Evolutionary conservation across 2,113 vertebrate genomes (phyloP).

Genomic region (Plecturocebus donacophilus): DNA sequence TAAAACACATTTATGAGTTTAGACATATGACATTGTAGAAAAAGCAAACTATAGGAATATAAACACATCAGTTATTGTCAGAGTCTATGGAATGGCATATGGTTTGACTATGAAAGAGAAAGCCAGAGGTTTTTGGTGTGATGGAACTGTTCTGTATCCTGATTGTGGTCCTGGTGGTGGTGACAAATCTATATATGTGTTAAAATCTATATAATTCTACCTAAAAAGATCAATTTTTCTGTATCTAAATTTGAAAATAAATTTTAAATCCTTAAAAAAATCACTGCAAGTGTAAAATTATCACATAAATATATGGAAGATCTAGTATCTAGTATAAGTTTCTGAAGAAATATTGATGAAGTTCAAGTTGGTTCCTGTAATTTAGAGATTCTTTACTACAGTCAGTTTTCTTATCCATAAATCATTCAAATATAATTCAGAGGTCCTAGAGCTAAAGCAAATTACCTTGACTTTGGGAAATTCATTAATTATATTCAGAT

Average conservation of each 20-base stretch:
- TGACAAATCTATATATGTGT: not conserved
- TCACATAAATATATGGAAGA: not conserved
- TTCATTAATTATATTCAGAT: not conserved
- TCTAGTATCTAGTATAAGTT: not conserved
- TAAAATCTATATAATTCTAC: not conserved
- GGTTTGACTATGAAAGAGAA: not conserved
- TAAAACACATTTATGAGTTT: not conserved
- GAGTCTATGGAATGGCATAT: not conserved
- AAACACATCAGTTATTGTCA: not conserved
- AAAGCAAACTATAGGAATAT: not conserved
- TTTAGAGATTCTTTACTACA: not conserved
- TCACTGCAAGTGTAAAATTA: not conserved
- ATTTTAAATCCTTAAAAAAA: not conserved
- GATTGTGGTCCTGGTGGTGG: not conserved
- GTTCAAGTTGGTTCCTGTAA: not conserved
- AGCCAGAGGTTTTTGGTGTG: not conserved
- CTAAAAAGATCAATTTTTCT: not conserved
- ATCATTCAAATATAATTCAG: not conserved
- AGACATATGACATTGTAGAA: not conserved
- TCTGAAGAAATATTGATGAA: not conserved
- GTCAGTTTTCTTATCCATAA: not conserved
- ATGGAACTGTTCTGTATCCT: not conserved
- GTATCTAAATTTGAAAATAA: not conserved
- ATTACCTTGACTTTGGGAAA: not conserved
- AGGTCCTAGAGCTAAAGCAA: not conserved